Evolutionary conservation across 2,113 vertebrate species (phyloP), one percentile per base, ranked within the genome.

Genomic region (Ploceus nigricollis): DNA sequence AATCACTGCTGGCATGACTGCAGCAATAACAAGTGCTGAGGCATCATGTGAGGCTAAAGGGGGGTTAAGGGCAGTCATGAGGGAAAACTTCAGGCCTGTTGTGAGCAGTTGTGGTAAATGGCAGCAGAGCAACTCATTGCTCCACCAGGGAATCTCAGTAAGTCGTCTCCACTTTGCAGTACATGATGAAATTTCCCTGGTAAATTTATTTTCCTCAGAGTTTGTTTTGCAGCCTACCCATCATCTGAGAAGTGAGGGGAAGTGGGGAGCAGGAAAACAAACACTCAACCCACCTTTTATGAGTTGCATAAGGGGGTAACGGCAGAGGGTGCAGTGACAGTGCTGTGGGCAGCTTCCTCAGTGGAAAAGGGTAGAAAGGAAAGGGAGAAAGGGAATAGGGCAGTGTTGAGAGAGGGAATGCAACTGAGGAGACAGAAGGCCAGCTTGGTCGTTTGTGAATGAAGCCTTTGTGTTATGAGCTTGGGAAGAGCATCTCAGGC

Each of bases 321-420:
- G 2, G 42, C 76, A 83, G 33, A 11, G 22, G 17, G 23, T 47
- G 65, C 2, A 4, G 12, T 1, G 1, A 15, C 7, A 11, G 54
- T 35, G 30, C 37, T 61, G 48, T 40, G 17, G 45, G 28, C n/a
- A 88, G 4, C 48, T 76, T 58, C n/a, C 18, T 40, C 1, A 3
- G 53, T 0, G 2, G 30, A 25, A 4, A 27, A 13, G 15, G 8
- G 1, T 2, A 7, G 20, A 10, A 72, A n/a, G 21, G 18, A 35
- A 45, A 77, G 6, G 10, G 16, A 76, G 37, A 69, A 76, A 78
- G n/a, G 65, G 33, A 73, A 77, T 6, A 63, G 54, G 30, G 53
- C 15, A 60, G 30, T 18, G 54, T 48, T 65, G 44, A 25, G 22
- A n/a, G 13, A 30, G 11, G 14, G 25, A 45, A 39, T 1, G 10